Evolutionary conservation across 2,888 invertebrate genomes (phyloP), one percentile per base, ranked within the genome.

Genomic region (Papilio protenor): DNA sequence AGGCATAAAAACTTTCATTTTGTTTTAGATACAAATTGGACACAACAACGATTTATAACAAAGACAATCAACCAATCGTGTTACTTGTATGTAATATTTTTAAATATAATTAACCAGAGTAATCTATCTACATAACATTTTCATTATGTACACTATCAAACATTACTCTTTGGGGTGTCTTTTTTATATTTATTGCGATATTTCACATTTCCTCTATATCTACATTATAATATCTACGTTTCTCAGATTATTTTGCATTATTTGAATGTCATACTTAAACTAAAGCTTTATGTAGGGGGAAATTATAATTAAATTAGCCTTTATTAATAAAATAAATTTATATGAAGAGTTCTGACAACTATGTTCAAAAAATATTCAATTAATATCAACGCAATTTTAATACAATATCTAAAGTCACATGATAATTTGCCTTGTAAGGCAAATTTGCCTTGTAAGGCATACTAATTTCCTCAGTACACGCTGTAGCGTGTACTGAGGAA

Each of bases 171-270:
- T 85, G 82, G 83, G 79, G 84, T 82, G 84, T 40, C 40, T 40
- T 83, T 83, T 83, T 85, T 81, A 69, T 61, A 77, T 84, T 88
- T 84, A 86, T 88, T 87, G 87, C 86, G 85, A 47, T 55, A 86
- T 86, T 85, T 85, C 81, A 84, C 83, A 79, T 81, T 80, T 76
- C 77, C 81, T 80, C 80, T 85, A 85, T 83, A 80, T 81, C 83
- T 82, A 81, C 79, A 80, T 79, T 76, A 69, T 84, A 84, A 82
- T 86, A 85, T 86, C 87, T 86, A 86, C 81, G 83, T 61, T 74
- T 45, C 18, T 73, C 49, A 14, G 40, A 77, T 77, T 59, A 79
- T 77, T 77, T 82, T 81, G 81, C 80, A 77, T 79, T 78, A 77
- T 27, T 64, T 45, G 40, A 66, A 40, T 66, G 40, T 66, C 33